Evolutionary conservation across 2,113 vertebrate genomes (phyloP).

Genomic region (Labeo rohita): DNA sequence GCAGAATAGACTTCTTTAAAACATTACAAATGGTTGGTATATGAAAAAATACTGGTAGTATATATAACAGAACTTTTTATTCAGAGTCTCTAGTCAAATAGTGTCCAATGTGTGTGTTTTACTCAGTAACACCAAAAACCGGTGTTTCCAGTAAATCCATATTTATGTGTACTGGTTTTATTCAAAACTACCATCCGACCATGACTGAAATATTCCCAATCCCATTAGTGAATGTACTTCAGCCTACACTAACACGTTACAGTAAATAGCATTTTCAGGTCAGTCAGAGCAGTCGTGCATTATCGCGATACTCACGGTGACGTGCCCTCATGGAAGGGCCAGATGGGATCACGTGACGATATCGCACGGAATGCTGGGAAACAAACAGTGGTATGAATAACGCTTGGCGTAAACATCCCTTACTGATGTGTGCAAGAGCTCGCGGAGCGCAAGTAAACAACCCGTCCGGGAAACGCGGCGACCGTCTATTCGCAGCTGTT

Average conservation of each 20-base stretch:
- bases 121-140: not conserved
- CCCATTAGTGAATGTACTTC: not conserved
- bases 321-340: not conserved
- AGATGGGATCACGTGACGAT: constrained; percentile 59
- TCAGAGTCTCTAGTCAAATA: too few relatives aligned
- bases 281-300: not conserved
- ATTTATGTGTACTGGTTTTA: not conserved
- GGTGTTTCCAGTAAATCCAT: not conserved
- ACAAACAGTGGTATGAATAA: constrained; percentile 74
- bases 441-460: constrained; percentile 19
- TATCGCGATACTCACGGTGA: constrained; percentile 64
- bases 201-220: not conserved
- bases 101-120: not conserved
- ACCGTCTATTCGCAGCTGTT: not conserved
- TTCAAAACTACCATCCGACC: not conserved
- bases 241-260: not conserved
- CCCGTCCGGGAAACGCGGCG: not conserved
- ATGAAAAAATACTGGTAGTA: too few relatives aligned
- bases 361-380: constrained; percentile 78
- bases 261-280: not conserved
- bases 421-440: constrained; percentile 21
- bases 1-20: too few relatives aligned
- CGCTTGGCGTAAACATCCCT: constrained; percentile 54
- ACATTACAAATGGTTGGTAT: too few relatives aligned
- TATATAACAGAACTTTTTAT: too few relatives aligned